These are phyloP conservation scores for Lomographa bimaculata DNA, from an alignment of 2,888 invertebrate species.

Conservation along the genomic window DNA sequence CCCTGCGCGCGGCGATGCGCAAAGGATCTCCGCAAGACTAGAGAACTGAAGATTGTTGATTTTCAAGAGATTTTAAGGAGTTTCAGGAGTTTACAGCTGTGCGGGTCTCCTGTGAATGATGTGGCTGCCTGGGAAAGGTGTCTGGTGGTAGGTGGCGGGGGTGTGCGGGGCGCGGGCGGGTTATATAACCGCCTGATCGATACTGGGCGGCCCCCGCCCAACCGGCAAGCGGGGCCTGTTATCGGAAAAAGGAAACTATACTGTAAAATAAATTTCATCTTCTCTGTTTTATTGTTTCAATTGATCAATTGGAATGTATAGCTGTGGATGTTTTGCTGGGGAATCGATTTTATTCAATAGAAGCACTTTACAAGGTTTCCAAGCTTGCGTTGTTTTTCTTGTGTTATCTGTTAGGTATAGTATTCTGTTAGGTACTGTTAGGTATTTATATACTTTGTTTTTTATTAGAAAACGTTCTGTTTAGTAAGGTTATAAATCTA, in stretches of 20 bases:
- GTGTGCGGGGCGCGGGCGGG: conserved; percentile 44
- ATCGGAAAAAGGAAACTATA: conserved; percentile 39
- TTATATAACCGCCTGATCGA: conserved; percentile 75
- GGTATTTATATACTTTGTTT: too few species aligned
- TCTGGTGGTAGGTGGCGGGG: conserved; percentile 37
- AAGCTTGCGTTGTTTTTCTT: too few species aligned
- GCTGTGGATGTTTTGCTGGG: conserved; percentile 4
- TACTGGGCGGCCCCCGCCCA: conserved; percentile 54
- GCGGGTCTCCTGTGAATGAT: conserved; percentile 63
- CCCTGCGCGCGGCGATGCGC: conserved; percentile 60
- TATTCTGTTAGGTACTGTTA: too few species aligned
- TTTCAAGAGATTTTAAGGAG: conserved; percentile 4
- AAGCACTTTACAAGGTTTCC: too few species aligned
- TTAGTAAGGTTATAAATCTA: too few species aligned
- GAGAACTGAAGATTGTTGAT: conserved; percentile 37
- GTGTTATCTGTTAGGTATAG: too few species aligned
- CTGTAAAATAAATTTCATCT: conserved; percentile 28
- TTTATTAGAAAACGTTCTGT: too few species aligned
- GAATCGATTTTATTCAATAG: too few species aligned
- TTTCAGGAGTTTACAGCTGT: conserved; percentile 38
- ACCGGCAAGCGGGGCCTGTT: conserved; percentile 39
- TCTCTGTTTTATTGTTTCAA: conserved; percentile 41
- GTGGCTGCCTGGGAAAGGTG: conserved; percentile 39
- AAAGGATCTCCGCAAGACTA: conserved; percentile 18
- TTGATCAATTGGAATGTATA: conserved; percentile 7